These are phyloP conservation scores for Oryzias sinensis DNA, from an alignment of 2,797 vertebrate species.

Conservation along the genomic window DNA sequence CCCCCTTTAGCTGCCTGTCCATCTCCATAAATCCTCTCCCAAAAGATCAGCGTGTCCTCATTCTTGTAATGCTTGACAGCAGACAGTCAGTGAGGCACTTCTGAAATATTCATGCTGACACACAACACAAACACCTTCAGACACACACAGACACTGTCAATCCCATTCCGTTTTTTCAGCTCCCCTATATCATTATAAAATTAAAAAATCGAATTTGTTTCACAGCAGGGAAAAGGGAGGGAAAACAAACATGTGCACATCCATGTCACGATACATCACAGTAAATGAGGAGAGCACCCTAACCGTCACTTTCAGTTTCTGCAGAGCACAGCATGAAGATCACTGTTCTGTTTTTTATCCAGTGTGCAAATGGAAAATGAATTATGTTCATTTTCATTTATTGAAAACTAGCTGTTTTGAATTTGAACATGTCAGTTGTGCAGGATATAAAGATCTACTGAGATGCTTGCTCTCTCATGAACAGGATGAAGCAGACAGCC, in stretches of 20 bases:
- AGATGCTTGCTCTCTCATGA: no score
- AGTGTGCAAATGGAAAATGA: neutral
- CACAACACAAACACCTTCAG: slow-evolving; percentile 40
- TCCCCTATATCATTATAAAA: slow-evolving; percentile 39
- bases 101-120: slow-evolving; percentile 67
- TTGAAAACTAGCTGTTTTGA: neutral
- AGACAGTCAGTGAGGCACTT: slow-evolving; percentile 46
- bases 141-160: slow-evolving; percentile 32
- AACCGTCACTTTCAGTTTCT: slow-evolving; percentile 1
- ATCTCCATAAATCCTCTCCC: slow-evolving; percentile 22
- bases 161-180: slow-evolving; percentile 26
- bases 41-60: slow-evolving; percentile 53
- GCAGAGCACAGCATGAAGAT: neutral
- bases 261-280: neutral
- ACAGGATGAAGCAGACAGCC: no score
- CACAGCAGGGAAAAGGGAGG: slow-evolving; percentile 24
- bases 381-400: neutral
- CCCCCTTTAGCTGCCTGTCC: slow-evolving; percentile 5
- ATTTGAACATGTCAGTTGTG: no score
- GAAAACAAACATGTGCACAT: slow-evolving; percentile 9
- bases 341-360: neutral
- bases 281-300: neutral
- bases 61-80: slow-evolving; percentile 55
- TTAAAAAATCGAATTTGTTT: slow-evolving; percentile 52
- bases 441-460: neutral